These are phyloP conservation scores for Sebastes itinus DNA, from an alignment of 2,797 vertebrate genomes.

Conservation along the genomic window DNA sequence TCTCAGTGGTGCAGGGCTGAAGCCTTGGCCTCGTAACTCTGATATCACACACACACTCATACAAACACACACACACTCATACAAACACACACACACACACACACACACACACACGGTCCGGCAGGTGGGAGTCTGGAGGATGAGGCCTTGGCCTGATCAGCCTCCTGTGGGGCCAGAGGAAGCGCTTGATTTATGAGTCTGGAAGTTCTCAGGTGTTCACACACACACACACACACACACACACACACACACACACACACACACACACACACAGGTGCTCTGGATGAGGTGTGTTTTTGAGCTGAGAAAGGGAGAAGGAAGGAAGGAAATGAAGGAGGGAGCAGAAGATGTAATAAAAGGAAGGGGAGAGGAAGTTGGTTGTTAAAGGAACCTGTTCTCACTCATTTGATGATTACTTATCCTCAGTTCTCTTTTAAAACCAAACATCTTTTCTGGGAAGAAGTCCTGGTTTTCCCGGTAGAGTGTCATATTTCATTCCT, in stretches of 20 bases:
- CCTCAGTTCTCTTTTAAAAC: too few relatives aligned
- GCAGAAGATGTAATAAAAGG: too few relatives aligned
- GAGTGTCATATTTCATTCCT: background rate
- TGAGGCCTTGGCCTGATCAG: slow-evolving; percentile 26
- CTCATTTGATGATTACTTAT: too few relatives aligned
- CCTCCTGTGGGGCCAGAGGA: background rate
- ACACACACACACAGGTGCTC: background rate
- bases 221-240: background rate
- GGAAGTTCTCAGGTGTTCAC: background rate
- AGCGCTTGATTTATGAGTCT: slow-evolving; percentile 46
- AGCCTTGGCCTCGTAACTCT: slow-evolving; percentile 23
- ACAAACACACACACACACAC: too few relatives aligned
- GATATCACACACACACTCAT: background rate
- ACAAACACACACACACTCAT: background rate
- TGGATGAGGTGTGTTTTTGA: background rate
- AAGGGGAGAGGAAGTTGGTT: too few relatives aligned
- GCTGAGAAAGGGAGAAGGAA: background rate
- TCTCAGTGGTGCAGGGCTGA: slow-evolving; percentile 13
- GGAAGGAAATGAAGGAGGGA: too few relatives aligned
- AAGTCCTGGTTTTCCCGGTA: background rate
- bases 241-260: background rate
- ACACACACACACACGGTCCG: background rate
- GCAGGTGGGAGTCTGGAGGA: background rate
- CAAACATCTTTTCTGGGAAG: too few relatives aligned
- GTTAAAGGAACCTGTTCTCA: too few relatives aligned